A percentile compares a stretch with the other conserved stretches of the same genome.
phyloP scores from a whole-genome alignment of 2,113 vertebrate species.

The Smithornis capensis region DNA sequence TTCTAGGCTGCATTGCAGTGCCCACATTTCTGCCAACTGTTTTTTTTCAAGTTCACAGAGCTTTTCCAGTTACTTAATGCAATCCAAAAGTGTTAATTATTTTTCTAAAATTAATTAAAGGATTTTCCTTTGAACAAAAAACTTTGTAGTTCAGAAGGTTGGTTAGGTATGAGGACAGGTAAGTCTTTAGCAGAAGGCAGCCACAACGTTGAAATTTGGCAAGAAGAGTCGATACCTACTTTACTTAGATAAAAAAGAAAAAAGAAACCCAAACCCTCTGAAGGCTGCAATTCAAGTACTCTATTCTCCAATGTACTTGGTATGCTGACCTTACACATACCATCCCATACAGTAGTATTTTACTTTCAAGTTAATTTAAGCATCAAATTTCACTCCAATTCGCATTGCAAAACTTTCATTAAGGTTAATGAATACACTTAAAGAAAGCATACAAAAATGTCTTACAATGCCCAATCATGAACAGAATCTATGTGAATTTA shows the following conservation, averaged over 20 bases:
- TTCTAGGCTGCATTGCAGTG: background rate
- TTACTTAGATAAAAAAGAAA: background rate
- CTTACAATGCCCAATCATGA: background rate
- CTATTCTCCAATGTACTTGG: background rate
- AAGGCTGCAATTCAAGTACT: constrained; percentile 15
- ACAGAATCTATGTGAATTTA: background rate
- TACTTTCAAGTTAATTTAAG: background rate
- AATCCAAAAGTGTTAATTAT: background rate
- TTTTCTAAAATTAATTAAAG: background rate
- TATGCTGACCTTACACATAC: background rate
- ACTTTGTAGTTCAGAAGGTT: background rate
- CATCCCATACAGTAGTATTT: background rate
- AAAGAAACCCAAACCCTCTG: background rate
- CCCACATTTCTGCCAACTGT: background rate
- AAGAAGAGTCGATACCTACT: background rate
- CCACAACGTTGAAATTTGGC: constrained; percentile 37
- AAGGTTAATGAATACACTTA: constrained; percentile 1
- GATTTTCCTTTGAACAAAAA: constrained; percentile 15
- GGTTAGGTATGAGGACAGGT: background rate
- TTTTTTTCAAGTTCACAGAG: background rate
- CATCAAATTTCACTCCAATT: background rate
- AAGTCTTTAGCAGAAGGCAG: constrained; percentile 38
- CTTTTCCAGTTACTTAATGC: background rate
- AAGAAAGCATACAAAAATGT: background rate
- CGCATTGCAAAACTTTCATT: constrained; percentile 1